Base-by-base conservation (phyloP, 2,797 vertebrate species). In the Apogon hyalosoma region DNA sequence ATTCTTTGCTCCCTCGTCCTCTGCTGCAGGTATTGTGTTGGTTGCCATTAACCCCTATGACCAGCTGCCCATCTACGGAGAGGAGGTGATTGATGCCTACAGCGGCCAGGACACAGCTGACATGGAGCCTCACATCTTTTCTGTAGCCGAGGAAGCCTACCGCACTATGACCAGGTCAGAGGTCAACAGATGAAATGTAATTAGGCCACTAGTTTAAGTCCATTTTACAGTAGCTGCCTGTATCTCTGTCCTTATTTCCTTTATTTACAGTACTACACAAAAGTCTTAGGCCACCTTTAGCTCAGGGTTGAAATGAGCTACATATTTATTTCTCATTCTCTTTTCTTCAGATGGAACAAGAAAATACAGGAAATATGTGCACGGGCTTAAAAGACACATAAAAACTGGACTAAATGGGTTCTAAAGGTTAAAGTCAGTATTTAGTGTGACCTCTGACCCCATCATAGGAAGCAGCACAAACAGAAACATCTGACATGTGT, bases 51-150 rank as follows among this genome's bases (percentile, higher is more conserved):
- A 95, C 75, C 95, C 95, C 1, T 95, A 94, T 42, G 91, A 95
- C 38, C 87, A 83, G 1, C 87, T 96, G 9, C 94, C 94, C 61
- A 94, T 95, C 55, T 95, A 94, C 0, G 92, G 94, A 33, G 92
- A 95, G 77, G 94, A 95, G 74, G 92, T 95, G 69, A 95, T 95
- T 0, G 91, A 93, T 0, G 93, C 94, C 1, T 95, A 95, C 87
- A 95, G 93, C 0, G 92, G 94, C 11, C 91, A 90, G 31, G 91
- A 95, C 64, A 92, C 88, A 74, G 91, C 90, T 0, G 93, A 94
- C 79, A 93, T 94, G 93, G 95, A 95, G 47, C 95, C 95, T 15
- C 95, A 95, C 77, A 92, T 94, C 82, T 96, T 94, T 1, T 95
- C 95, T n/a, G 83, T 96, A 76, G 95, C 95, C 0, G 95, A 94